Evolutionary conservation across 2,888 invertebrate genomes (phyloP).

Genomic region (Spisula solida): DNA sequence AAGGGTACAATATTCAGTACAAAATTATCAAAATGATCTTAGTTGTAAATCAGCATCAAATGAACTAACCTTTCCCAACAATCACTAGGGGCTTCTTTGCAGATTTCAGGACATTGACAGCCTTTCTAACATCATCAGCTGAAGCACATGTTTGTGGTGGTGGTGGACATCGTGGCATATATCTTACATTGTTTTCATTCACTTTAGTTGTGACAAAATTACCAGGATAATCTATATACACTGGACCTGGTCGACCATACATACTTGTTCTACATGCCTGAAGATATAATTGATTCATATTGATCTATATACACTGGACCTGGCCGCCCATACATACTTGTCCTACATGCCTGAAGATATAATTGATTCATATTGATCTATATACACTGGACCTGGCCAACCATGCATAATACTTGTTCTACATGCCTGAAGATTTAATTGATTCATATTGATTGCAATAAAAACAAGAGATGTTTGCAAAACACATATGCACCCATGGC

Average conservation of each 20-base stretch:
- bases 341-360: slow-evolving; percentile 92
- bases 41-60: not conserved
- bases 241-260: slow-evolving; percentile 96
- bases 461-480: too few relatives aligned
- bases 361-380: slow-evolving; percentile 90
- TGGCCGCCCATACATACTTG: slow-evolving; percentile 95
- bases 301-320: slow-evolving; percentile 95
- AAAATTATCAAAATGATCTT: too few relatives aligned
- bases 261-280: slow-evolving; percentile 93
- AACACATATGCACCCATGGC: too few relatives aligned
- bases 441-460: not conserved
- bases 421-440: slow-evolving; percentile 85
- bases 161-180: slow-evolving; percentile 86
- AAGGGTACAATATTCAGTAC: too few relatives aligned
- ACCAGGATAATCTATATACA: slow-evolving; percentile 97
- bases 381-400: slow-evolving; percentile 95
- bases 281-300: slow-evolving; percentile 29
- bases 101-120: slow-evolving; percentile 91
- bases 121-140: slow-evolving; percentile 91
- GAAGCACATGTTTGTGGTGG: slow-evolving; percentile 92
- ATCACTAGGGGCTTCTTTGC: slow-evolving; percentile 95
- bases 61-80: slow-evolving; percentile 93
- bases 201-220: slow-evolving; percentile 89
- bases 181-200: slow-evolving; percentile 70
- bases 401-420: slow-evolving; percentile 93